phyloP scores from a whole-genome alignment of 1,140 invertebrate genomes.

The Drosophila funebris region DNA sequence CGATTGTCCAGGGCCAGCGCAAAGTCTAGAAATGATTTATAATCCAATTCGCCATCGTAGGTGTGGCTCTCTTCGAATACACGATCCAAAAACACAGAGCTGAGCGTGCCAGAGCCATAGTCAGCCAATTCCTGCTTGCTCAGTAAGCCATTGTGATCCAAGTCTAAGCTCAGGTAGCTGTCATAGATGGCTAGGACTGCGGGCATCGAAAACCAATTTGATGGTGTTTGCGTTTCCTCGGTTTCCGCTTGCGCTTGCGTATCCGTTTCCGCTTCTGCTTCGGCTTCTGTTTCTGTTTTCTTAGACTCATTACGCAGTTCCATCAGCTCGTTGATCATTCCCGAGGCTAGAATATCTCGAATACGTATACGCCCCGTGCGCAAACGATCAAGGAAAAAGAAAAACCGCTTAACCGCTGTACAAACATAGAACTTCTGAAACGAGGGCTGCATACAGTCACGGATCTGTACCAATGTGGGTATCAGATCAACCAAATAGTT shows the following conservation, averaged over 20 bases:
- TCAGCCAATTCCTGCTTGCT: slow-evolving; percentile 93
- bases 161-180: slow-evolving; percentile 96
- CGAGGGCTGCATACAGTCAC: slow-evolving; percentile 93
- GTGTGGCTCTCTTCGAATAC: slow-evolving; percentile 98
- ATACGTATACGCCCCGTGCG: slow-evolving; percentile 95
- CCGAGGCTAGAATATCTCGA: slow-evolving; percentile 94
- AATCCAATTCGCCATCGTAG: slow-evolving; percentile 98
- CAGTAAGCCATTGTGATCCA: slow-evolving; percentile 98
- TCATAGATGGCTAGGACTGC: slow-evolving; percentile 95
- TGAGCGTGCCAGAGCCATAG: slow-evolving; percentile 96
- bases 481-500: slow-evolving; percentile 97
- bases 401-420: slow-evolving; percentile 96
- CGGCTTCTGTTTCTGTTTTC: too few species aligned
- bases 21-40: slow-evolving; percentile 98
- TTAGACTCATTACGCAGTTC: slow-evolving; percentile 91
- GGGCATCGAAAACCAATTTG: slow-evolving; percentile 97
- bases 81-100: slow-evolving; percentile 94
- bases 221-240: slow-evolving; percentile 85
- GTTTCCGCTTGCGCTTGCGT: too few species aligned
- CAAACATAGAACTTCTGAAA: slow-evolving; percentile 98
- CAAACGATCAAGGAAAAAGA: slow-evolving; percentile 97
- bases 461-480: slow-evolving; percentile 94
- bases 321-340: slow-evolving; percentile 95
- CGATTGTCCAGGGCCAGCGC: slow-evolving; percentile 97
- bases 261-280: too few species aligned